Conservation (phyloP, 2,888 invertebrate species). For the Tribolium freemani region DNA sequence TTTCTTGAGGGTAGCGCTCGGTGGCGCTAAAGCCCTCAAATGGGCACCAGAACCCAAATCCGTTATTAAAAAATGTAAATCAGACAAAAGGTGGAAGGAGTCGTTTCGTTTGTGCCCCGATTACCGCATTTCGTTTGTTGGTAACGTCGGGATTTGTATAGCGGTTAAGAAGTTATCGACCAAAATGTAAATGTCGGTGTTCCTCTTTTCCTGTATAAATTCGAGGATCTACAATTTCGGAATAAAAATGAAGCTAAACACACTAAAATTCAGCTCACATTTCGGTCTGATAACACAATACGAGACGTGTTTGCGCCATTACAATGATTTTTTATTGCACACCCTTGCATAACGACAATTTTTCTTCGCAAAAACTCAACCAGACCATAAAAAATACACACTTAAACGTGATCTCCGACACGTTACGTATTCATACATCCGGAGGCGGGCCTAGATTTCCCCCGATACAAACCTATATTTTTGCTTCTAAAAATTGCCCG, state of each 20-base stretch:
- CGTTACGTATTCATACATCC: conserved; percentile 59
- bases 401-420: conserved; percentile 57
- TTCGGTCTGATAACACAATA: conserved; percentile 53
- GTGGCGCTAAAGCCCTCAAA: background rate
- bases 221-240: conserved; percentile 29
- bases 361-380: conserved; percentile 51
- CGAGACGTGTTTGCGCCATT: conserved; percentile 52
- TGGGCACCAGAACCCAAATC: conserved; percentile 16
- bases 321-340: conserved; percentile 59
- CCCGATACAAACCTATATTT: conserved; percentile 57
- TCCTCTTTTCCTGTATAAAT: conserved; percentile 38
- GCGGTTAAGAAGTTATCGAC: conserved; percentile 31
- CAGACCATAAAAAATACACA: conserved; percentile 54
- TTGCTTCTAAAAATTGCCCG: conserved; percentile 58
- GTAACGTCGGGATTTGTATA: conserved; percentile 21
- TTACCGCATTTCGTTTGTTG: conserved; percentile 26
- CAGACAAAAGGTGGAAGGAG: background rate
- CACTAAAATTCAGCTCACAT: conserved; percentile 55
- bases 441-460: conserved; percentile 60
- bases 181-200: conserved; percentile 31
- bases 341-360: conserved; percentile 45
- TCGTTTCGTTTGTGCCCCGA: conserved; percentile 13
- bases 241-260: conserved; percentile 41
- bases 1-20: conserved; percentile 23
- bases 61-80: conserved; percentile 33